Conservation (phyloP, 1,140 invertebrate genomes). For the Dufourea novaeangliae region DNA sequence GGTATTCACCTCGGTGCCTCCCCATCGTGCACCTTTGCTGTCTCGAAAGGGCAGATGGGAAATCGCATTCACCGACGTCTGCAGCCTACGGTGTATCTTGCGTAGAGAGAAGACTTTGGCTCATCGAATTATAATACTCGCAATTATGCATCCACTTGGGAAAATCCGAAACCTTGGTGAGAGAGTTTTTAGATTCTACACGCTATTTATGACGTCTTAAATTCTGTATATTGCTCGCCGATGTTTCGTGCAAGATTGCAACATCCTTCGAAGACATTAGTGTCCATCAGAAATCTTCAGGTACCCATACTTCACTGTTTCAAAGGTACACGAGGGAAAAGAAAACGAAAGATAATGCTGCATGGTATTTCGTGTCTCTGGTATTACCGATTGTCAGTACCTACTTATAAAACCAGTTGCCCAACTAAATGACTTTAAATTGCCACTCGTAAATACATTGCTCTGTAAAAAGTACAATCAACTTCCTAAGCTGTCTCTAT, state of each 20-base stretch:
- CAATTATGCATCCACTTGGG: background rate
- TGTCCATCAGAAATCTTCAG: too few relatives aligned
- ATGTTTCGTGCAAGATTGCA: background rate
- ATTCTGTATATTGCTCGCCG: background rate
- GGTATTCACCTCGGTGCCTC: background rate
- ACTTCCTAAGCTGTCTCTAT: too few relatives aligned
- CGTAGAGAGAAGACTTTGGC: background rate
- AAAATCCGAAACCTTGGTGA: background rate
- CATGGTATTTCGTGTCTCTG: background rate
- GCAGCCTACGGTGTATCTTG: background rate
- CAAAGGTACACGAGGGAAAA: background rate
- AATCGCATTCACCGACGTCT: background rate
- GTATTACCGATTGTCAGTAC: background rate
- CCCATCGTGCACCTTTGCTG: background rate
- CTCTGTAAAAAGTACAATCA: too few relatives aligned
- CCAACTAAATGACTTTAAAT: background rate
- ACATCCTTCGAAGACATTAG: background rate
- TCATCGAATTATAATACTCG: conserved; percentile 1
- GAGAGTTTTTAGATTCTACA: background rate
- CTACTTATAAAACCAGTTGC: background rate
- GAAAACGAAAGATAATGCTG: background rate
- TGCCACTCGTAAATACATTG: background rate
- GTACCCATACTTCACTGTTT: too few relatives aligned
- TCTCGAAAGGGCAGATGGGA: conserved; percentile 20
- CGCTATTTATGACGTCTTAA: background rate